Base-by-base conservation (phyloP, 2,888 invertebrate species). In the Molorchus minor region DNA sequence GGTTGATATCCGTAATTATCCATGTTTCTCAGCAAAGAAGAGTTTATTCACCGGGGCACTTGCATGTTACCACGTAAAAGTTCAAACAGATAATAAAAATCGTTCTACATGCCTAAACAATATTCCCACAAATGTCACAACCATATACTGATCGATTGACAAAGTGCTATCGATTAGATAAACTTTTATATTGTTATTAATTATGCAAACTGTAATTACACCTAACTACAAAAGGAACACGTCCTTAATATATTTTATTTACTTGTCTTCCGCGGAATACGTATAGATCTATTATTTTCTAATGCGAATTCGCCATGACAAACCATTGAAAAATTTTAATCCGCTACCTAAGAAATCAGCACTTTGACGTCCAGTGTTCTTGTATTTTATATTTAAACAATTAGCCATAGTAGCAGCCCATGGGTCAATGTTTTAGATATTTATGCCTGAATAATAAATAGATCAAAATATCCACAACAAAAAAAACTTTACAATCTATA, bases 1-100 rank as follows among this genome's bases (percentile, higher is more conserved):
- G 67, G 62, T 7, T 70, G 60, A 45, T 71, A 72, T 13, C 68
- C 72, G 58, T 65, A 65, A 56, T 72, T 72, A 58, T 72, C 72
- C 72, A 72, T 72, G 29, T 29, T 20, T 25, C 5, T 10, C 15
- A 35, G 33, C 46, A 33, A 47, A 12, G 12, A 36, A 36, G n/a
- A 35, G 12, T 20, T 20, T n/a, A 13, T 35, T 15, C 20, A 4
- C 45, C 15, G 15, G 16, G 30, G 21, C 36, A 20, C 47, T 47
- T n/a, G 40, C 57, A 53, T 41, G 46, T 21, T 35, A 16, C 33
- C 33, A 52, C 45, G 30, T 25, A 33, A 40, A 53, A 46, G 52
- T 45, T 46, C 46, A 15, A 53, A 45, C 15, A 53, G 38, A 36
- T 53, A 58, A 58, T 58, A 46, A 33, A 41, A 40, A 52, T 21